Evolutionary conservation across 1,140 invertebrate species (phyloP), one percentile per base, ranked within the genome.

Genomic region (Platyura marginata): DNA sequence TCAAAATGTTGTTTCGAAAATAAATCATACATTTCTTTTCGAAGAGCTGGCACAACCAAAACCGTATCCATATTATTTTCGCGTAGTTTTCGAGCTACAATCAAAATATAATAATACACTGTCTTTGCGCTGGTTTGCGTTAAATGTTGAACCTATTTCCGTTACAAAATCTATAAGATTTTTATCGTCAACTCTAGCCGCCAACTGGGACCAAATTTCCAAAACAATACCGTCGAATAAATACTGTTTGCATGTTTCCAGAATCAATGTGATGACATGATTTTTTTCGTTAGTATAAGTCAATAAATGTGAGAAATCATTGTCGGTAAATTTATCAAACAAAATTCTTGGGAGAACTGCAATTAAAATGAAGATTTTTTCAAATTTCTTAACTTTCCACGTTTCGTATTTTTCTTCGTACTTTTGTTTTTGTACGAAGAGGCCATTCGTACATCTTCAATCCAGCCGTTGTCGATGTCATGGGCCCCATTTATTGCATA

Each of bases 141-240:
- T n/a, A 41, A 13, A 15, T 37, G 35, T 6, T 15, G 5, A 10
- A 15, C 18, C n/a, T 8, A n/a, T 37, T 19, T 15, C n/a, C 6
- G 13, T 37, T 37, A 15, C n/a, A 37, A 29, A 29, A 29, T 29
- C 25, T 13, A 77, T 61, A 19, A 81, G 63, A 29, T 71, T 64
- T 44, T 75, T 69, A 55, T 72, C 62, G 51, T 75, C 71, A 21
- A 75, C 72, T 45, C 75, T 68, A 15, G 71, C 69, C 43, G 75
- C 68, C 51, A 92, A 70, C 53, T 90, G 85, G 34, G 79, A 81
- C 75, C 89, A 87, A 37, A 93, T 73, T 67, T 95, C 90, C 29
- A 96, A 54, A 3, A 91, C 81, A 43, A 84, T 72, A 2, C 91
- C 91, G 67, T 87, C 75, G 65, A 94, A 91, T 46, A 77, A 66